A percentile compares a stretch with the other conserved stretches of the same genome.
phyloP scores from a whole-genome alignment of 2,888 invertebrate species.

The Yponomeuta plumbellus region DNA sequence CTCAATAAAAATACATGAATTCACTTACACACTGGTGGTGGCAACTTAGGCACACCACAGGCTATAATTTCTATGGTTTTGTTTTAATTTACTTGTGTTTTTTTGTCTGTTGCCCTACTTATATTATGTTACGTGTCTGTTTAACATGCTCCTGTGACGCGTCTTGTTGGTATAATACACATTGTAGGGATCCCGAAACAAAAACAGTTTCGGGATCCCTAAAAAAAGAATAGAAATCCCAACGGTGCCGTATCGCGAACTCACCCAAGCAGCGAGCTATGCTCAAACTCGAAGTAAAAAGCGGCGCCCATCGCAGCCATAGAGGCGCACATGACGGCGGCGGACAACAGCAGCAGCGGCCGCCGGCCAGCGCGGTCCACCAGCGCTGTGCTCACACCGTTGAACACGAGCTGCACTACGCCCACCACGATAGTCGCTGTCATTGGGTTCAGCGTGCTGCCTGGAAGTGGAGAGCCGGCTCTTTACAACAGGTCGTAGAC shows the following conservation, averaged over 20 bases:
- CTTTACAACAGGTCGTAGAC: background rate
- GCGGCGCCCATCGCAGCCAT: constrained; percentile 74
- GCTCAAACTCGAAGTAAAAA: constrained; percentile 66
- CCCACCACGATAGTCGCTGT: constrained; percentile 75
- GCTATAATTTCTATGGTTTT: too few relatives aligned
- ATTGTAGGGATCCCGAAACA: too few relatives aligned
- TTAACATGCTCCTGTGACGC: too few relatives aligned
- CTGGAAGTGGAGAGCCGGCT: constrained; percentile 34
- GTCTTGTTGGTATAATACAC: too few relatives aligned
- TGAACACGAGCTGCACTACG: constrained; percentile 72
- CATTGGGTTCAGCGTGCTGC: constrained; percentile 68
- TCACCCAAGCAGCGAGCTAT: constrained; percentile 59
- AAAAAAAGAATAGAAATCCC: too few relatives aligned
- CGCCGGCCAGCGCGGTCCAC: constrained; percentile 79
- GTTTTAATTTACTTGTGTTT: too few relatives aligned
- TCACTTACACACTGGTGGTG: too few relatives aligned
- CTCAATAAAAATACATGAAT: too few relatives aligned
- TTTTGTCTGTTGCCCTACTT: too few relatives aligned
- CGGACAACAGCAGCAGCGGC: constrained; percentile 76
- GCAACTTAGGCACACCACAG: too few relatives aligned
- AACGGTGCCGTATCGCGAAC: constrained; percentile 16
- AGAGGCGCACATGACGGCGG: constrained; percentile 68
- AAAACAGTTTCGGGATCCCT: too few relatives aligned
- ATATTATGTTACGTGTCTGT: too few relatives aligned
- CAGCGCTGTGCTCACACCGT: constrained; percentile 68